Evolutionary conservation across 2,888 invertebrate genomes (phyloP), one percentile per base, ranked within the genome.

Genomic region (Acleris emargana): DNA sequence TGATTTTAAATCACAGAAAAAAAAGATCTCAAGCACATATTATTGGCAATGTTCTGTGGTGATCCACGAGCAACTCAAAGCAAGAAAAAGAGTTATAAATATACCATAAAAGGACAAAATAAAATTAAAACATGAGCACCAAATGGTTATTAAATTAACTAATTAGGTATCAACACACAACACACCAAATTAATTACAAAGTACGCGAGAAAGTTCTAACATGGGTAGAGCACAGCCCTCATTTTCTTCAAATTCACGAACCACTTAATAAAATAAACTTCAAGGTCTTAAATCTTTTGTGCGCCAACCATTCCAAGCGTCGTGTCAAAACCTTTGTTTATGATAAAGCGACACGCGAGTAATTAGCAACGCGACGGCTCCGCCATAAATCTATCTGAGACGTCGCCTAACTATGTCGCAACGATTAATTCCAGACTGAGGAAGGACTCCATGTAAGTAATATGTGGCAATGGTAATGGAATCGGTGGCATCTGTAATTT

Each of bases 281-380:
- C 5, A 1, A 49, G 13, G 13, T 13, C 13, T 18, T 49, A 17
- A 49, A 28, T 45, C 45, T 45, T 17, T 45, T 45, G 45, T 45
- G 16, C 45, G n/a, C 17, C 45, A 45, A 45, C 45, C 6, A n/a
- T 17, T n/a, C 32, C 17, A 16, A 16, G 45, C 28, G 9, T 16
- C 22, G 45, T 17, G 45, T 57, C 57, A 57, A 45, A 57, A 25
- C 57, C 57, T 42, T 6, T 38, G 57, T 57, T 57, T 57, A 57
- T 57, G 57, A 57, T 45, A 54, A 54, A 54, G 57, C 57, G 57
- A 45, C 57, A 45, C 57, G 45, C 22, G 43, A 57, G 57, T 42
- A 57, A 57, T 57, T 57, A 57, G 57, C 43, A n/a, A 13, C 25
- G 45, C 57, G 45, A 57, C 57, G 57, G n/a, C 20, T 38, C 17